These are phyloP conservation scores for Apodemus sylvaticus DNA, from an alignment of 2,113 vertebrate genomes.

Conservation along the genomic window DNA sequence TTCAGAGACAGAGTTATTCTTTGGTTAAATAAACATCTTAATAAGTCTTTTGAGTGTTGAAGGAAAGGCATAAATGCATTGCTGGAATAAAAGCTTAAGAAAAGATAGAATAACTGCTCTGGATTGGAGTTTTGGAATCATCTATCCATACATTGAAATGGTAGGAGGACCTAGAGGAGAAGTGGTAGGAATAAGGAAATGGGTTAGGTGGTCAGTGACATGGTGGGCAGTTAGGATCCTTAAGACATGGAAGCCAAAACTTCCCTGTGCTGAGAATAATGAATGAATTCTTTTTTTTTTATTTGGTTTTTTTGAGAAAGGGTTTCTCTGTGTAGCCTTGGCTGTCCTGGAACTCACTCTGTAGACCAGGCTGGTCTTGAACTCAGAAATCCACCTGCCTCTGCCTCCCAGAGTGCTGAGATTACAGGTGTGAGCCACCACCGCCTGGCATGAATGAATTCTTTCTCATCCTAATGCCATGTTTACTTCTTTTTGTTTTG, in stretches of 20 bases:
- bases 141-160: not conserved
- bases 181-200: not conserved
- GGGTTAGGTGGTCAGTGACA: not conserved
- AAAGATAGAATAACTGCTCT: not conserved
- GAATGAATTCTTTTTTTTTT: no score
- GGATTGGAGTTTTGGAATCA: not conserved
- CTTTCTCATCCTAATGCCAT: not conserved
- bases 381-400: no score
- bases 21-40: constrained; percentile 37
- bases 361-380: no score
- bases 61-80: not conserved
- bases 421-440: no score
- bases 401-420: no score
- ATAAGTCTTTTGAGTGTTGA: not conserved
- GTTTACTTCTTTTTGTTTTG: not conserved
- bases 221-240: not conserved
- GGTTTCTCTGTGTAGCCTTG: no score
- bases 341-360: no score
- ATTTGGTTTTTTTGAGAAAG: no score
- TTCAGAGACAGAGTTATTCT: constrained; percentile 52
- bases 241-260: not conserved
- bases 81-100: not conserved
- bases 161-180: not conserved
- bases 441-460: no score
- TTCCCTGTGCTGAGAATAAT: not conserved